Percentiles rank a stretch among this genome's conserved stretches.
phyloP scores from a whole-genome alignment of 2,797 vertebrate species.

The Myotis daubentonii region DNA sequence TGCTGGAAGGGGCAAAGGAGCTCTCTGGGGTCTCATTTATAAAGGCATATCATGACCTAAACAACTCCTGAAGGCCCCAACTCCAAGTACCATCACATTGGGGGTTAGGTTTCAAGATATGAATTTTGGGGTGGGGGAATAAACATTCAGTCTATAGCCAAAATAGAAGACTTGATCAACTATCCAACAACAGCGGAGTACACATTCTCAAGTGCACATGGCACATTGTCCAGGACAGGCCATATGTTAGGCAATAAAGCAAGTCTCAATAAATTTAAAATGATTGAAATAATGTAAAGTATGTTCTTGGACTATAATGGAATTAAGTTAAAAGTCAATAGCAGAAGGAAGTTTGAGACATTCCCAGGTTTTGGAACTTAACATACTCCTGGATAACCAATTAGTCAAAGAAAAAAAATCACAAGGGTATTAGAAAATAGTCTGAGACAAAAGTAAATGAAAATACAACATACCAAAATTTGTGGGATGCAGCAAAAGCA shows the following conservation, averaged over 20 bases:
- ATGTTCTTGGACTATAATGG: slow-evolving; percentile 8
- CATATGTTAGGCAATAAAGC: neutral
- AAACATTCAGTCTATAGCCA: neutral
- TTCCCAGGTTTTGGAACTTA: slow-evolving; percentile 7
- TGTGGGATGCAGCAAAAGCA: slow-evolving; percentile 38
- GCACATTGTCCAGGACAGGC: slow-evolving; percentile 11
- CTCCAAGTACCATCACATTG: neutral
- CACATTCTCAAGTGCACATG: slow-evolving; percentile 20
- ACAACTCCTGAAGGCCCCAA: neutral
- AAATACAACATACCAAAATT: slow-evolving; percentile 40
- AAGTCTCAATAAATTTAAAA: slow-evolving; percentile 48
- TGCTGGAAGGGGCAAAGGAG: neutral
- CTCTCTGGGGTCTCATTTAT: neutral
- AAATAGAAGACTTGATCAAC: slow-evolving; percentile 34
- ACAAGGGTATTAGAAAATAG: slow-evolving; percentile 31
- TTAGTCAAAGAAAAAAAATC: slow-evolving; percentile 39
- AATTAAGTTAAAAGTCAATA: slow-evolving; percentile 55
- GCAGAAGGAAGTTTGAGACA: slow-evolving; percentile 51
- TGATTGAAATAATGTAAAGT: slow-evolving; percentile 35
- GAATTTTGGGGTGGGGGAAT: neutral
- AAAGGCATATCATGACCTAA: neutral
- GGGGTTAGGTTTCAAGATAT: neutral
- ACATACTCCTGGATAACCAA: slow-evolving; percentile 33
- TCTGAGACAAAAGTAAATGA: slow-evolving; percentile 27
- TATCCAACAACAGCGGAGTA: neutral